Percentiles rank a stretch among this genome's conserved stretches.
These are phyloP conservation scores for Leptarthrus brevirostris DNA, from an alignment of 2,888 invertebrate genomes.

Conservation along the genomic window DNA sequence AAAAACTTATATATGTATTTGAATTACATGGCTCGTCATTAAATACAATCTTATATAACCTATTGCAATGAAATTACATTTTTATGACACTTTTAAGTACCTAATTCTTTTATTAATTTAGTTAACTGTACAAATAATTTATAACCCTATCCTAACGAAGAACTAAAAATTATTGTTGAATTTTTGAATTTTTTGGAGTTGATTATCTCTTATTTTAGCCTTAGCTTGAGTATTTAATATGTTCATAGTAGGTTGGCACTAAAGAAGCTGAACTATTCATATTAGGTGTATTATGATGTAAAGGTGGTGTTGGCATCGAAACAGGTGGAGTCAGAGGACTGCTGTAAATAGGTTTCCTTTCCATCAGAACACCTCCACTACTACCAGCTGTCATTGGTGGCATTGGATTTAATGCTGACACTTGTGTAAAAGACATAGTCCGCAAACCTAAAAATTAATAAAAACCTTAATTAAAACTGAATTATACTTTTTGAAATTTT, in stretches of 20 bases:
- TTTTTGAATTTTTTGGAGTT: no score
- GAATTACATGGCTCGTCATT: no score
- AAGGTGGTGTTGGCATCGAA: conserved; percentile 49
- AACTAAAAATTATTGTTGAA: no score
- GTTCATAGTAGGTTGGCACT: conserved; percentile 48
- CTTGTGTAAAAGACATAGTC: conserved; percentile 50
- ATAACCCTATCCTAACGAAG: no score
- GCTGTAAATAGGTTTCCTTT: conserved; percentile 50
- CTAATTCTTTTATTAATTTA: no score
- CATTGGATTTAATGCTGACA: conserved; percentile 49
- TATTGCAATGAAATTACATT: no score
- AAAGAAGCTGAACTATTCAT: conserved; percentile 11
- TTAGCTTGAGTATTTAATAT: conserved; percentile 50
- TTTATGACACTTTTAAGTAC: no score
- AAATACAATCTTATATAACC: no score
- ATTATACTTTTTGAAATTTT: no score
- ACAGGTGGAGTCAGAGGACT: conserved; percentile 49
- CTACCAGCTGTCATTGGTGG: conserved; percentile 44
- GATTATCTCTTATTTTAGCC: background rate
- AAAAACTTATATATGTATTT: no score
- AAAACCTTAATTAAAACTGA: no score
- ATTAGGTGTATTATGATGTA: conserved; percentile 50
- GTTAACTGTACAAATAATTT: no score
- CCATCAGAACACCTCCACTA: conserved; percentile 49
- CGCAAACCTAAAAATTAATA: conserved; percentile 49